Base-by-base conservation (phyloP, 2,888 invertebrate species). In the Apotomis turbidana region DNA sequence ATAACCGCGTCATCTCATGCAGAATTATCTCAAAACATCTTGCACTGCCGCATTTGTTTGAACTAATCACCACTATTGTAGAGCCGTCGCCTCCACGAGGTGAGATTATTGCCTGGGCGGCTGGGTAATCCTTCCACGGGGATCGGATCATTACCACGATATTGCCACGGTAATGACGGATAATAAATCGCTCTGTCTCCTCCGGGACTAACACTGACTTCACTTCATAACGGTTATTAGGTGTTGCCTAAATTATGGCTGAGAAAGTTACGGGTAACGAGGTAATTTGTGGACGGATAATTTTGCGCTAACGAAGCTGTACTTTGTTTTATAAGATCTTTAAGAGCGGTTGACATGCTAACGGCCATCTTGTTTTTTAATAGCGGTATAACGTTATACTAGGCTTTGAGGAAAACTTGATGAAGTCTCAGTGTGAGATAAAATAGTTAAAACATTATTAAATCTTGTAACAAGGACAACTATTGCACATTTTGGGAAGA, bases 131-230 rank as follows among this genome's bases (percentile, higher is more conserved):
- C 78, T 81, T 81, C 80, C 78, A 79, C 79, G 74, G 78, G 82
- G 82, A 83, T 83, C 81, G 82, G 77, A 80, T 85, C 88, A 90
- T 89, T 90, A 88, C 83, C 81, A 76, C 81, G 83, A 87, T 88
- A 90, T 87, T 85, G 85, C 87, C 78, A 75, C 77, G 79, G 85
- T 87, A 90, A 88, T 87, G 88, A 85, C 81, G 75, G 81, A 81
- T 82, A 83, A 86, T 89, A 88, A 86, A 87, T 86, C 83, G 84
- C 76, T 78, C 78, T 76, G 75, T 76, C 76, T 80, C 73, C 78
- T 74, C 77, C 75, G 77, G 76, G 79, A 79, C 79, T 76, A 70
- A 75, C 76, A 77, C 75, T 75, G 76, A 63, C 71, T 63, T 75
- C 72, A 71, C 59, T 61, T 54, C 70, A 66, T 70, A 66, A 70